A percentile compares a stretch with the other conserved stretches of the same genome.
Conservation (phyloP, 2,797 vertebrate species). For the Triplophysa yarkandensis region DNA sequence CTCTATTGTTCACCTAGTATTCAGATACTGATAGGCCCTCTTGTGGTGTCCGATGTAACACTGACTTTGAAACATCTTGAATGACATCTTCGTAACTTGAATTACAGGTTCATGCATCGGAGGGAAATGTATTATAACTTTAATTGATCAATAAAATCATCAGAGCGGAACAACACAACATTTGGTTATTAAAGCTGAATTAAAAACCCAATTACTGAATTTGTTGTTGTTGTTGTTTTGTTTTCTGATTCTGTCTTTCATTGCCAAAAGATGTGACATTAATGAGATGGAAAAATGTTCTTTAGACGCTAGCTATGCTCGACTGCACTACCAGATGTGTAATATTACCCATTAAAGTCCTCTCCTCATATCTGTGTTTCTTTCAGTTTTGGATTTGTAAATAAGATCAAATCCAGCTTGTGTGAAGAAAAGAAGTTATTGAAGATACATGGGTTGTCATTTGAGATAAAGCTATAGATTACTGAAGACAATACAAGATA, state of each 20-base stretch:
- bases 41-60: slow-evolving; percentile 5
- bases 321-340: slow-evolving; percentile 12
- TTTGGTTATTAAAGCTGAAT: not conserved
- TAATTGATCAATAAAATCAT: not conserved
- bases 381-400: not conserved
- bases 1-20: not conserved
- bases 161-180: not conserved
- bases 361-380: not conserved
- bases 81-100: not conserved
- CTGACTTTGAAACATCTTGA: not conserved
- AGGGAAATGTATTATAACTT: not conserved
- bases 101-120: not conserved
- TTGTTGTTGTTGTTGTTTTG: too few relatives aligned
- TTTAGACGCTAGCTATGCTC: not conserved
- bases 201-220: not conserved
- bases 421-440: slow-evolving; percentile 62
- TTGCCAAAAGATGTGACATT: not conserved
- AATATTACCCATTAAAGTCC: not conserved
- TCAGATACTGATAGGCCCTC: slow-evolving; percentile 1
- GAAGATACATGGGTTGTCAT: slow-evolving; percentile 5
- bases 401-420: slow-evolving; percentile 52
- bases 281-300: slow-evolving; percentile 5
- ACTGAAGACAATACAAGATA: slow-evolving; percentile 15
- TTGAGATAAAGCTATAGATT: slow-evolving; percentile 35
- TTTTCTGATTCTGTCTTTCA: not conserved